A percentile compares a stretch with the other conserved stretches of the same genome.
These are phyloP conservation scores for Malurus leucopterus DNA, from an alignment of 2,797 vertebrate genomes.

Conservation along the genomic window DNA sequence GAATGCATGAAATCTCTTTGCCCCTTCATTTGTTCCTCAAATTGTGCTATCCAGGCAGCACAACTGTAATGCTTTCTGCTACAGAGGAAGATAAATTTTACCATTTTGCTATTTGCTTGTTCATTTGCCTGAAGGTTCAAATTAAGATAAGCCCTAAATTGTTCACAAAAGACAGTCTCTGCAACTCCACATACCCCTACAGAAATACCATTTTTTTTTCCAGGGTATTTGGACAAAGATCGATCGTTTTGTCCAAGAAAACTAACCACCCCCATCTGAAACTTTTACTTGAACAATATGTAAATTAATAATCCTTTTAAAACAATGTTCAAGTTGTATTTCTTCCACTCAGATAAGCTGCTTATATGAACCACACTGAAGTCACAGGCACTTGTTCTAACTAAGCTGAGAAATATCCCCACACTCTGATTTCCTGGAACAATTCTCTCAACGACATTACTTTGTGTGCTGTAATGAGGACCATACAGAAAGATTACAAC, in stretches of 20 bases:
- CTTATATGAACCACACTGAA: conserved; percentile 22
- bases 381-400: conserved; percentile 3
- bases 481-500: neutral
- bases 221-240: neutral
- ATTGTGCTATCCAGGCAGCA: neutral
- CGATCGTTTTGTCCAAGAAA: neutral
- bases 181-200: neutral
- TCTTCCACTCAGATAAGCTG: conserved; percentile 13
- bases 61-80: neutral
- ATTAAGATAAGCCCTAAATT: neutral
- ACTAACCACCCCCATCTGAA: neutral
- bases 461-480: neutral
- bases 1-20: conserved; percentile 58
- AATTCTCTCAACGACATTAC: conserved; percentile 18
- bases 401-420: neutral
- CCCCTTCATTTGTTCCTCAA: conserved; percentile 35
- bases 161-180: neutral
- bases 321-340: conserved; percentile 4
- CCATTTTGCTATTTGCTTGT: neutral
- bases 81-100: neutral
- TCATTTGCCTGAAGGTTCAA: neutral
- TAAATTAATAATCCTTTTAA: conserved; percentile 25
- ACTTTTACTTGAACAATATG: neutral
- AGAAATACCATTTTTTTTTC: neutral
- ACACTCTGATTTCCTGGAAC: neutral